A percentile compares a stretch with the other conserved stretches of the same genome.
Evolutionary conservation across 2,888 invertebrate species (phyloP).

Genomic region (Tipula helvola): DNA sequence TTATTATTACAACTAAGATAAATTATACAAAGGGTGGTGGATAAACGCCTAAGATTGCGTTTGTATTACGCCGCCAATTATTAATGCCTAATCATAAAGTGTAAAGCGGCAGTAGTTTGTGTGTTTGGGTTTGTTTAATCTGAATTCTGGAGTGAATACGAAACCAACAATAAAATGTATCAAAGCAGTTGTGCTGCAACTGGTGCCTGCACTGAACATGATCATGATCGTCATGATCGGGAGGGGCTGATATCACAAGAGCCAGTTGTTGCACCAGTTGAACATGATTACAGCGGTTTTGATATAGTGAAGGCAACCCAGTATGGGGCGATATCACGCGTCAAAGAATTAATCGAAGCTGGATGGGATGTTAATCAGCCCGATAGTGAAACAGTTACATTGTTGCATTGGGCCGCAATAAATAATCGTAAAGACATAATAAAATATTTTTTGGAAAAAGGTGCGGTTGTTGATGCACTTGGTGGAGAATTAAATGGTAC

Average conservation of each 20-base stretch:
- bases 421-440: slow-evolving; percentile 93
- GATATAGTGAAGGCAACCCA: slow-evolving; percentile 94
- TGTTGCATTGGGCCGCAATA: slow-evolving; percentile 99
- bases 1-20: not conserved
- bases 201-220: slow-evolving; percentile 48
- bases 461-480: slow-evolving; percentile 80
- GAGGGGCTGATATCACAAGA: slow-evolving; percentile 43
- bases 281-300: slow-evolving; percentile 66
- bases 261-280: slow-evolving; percentile 47
- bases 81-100: not conserved
- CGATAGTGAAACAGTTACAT: slow-evolving; percentile 88
- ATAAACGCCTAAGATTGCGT: not conserved
- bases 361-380: slow-evolving; percentile 92
- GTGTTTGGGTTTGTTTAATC: not conserved
- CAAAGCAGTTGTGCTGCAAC: slow-evolving; percentile 58
- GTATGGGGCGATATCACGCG: slow-evolving; percentile 78
- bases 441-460: slow-evolving; percentile 72
- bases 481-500: slow-evolving; percentile 95
- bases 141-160: not conserved
- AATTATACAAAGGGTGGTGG: not conserved
- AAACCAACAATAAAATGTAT: slow-evolving; percentile 40
- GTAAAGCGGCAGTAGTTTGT: not conserved
- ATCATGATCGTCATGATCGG: slow-evolving; percentile 41
- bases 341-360: slow-evolving; percentile 76
- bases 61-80: not conserved